These are phyloP conservation scores for Egretta garzetta DNA, from an alignment of 2,113 vertebrate species.

Conservation along the genomic window DNA sequence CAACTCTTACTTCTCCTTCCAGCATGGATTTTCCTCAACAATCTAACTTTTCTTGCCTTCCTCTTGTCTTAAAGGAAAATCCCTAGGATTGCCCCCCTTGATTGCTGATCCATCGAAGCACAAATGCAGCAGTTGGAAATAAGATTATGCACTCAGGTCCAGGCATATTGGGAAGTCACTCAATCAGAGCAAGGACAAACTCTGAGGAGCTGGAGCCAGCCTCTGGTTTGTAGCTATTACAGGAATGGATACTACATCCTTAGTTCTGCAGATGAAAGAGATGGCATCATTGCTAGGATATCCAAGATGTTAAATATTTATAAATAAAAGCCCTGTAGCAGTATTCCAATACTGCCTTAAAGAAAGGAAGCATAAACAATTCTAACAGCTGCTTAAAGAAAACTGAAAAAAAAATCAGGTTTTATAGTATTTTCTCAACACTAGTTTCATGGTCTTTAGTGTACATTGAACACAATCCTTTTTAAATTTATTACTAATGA, in stretches of 20 bases:
- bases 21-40: neutral
- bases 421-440: neutral
- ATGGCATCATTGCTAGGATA: neutral
- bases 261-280: neutral
- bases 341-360: neutral
- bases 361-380: neutral
- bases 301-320: neutral
- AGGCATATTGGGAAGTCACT: neutral
- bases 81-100: neutral
- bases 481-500: neutral
- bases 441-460: neutral
- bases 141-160: neutral
- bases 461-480: rapidly evolving
- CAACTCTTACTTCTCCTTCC: neutral
- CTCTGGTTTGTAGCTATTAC: neutral
- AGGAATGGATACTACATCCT: neutral
- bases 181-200: neutral
- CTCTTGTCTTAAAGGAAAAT: neutral
- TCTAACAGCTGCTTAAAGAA: neutral
- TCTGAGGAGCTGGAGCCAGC: neutral
- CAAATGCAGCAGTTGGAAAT: neutral
- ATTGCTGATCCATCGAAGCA: neutral
- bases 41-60: neutral
- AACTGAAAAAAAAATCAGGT: neutral
- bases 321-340: neutral